Evolutionary conservation across 2,888 invertebrate genomes (phyloP).

Genomic region (Clitarchus hookeri): DNA sequence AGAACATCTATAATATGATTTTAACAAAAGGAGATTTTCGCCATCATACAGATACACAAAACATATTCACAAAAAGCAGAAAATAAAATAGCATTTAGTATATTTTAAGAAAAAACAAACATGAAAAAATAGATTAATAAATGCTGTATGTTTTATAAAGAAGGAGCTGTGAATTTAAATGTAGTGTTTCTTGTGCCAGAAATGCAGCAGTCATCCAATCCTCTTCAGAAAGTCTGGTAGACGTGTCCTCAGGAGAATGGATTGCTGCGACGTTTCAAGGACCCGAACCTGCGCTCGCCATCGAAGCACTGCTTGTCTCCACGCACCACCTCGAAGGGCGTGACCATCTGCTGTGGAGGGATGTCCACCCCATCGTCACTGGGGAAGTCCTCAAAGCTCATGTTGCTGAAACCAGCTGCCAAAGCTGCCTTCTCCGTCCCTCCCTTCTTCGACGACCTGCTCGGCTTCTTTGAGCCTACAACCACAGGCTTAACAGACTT

Average conservation of each 20-base stretch:
- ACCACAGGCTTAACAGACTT: slow-evolving; percentile 48
- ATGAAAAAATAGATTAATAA: no score
- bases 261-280: slow-evolving; percentile 56
- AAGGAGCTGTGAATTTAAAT: no score
- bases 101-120: no score
- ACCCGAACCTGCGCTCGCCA: slow-evolving; percentile 54
- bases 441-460: slow-evolving; percentile 47
- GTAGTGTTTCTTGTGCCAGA: no score
- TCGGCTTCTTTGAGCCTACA: slow-evolving; percentile 47
- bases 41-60: no score
- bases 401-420: slow-evolving; percentile 68
- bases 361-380: slow-evolving; percentile 62
- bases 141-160: no score
- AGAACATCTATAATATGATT: no score
- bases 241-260: slow-evolving; percentile 54
- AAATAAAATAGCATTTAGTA: no score
- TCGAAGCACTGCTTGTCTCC: slow-evolving; percentile 45
- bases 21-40: no score
- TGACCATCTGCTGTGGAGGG: slow-evolving; percentile 53
- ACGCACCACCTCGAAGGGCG: slow-evolving; percentile 68
- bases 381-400: slow-evolving; percentile 76
- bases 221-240: not conserved
- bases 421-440: slow-evolving; percentile 46
- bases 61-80: no score
- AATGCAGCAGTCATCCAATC: no score